Conservation (phyloP, 2,797 vertebrate species). For the Leuciscus waleckii region DNA sequence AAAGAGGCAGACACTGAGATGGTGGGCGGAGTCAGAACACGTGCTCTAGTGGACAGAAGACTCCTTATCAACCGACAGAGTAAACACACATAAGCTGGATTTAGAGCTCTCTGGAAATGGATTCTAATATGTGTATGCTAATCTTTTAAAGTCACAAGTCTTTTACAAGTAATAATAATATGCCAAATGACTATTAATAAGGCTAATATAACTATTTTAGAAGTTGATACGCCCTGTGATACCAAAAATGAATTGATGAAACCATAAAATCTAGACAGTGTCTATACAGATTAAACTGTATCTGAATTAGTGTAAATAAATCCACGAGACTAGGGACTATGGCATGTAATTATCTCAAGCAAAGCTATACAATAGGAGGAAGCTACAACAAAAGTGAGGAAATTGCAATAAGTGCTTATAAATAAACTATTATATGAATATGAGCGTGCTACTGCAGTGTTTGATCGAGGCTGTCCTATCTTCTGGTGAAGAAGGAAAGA, state of each 20-base stretch:
- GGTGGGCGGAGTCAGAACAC: constrained; percentile 60
- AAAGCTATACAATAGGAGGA: constrained; percentile 25
- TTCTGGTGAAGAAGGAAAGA: constrained; percentile 37
- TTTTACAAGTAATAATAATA: neutral
- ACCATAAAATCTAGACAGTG: neutral
- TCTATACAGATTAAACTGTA: neutral
- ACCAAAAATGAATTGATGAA: neutral
- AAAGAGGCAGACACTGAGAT: constrained; percentile 36
- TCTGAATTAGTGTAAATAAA: neutral
- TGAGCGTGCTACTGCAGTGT: neutral
- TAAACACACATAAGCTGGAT: constrained; percentile 13
- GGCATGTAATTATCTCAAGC: neutral
- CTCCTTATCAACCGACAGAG: constrained; percentile 34
- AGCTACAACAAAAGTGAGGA: constrained; percentile 24
- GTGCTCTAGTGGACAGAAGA: constrained; percentile 55
- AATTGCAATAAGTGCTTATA: constrained; percentile 20
- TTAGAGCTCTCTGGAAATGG: neutral
- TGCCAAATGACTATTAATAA: neutral
- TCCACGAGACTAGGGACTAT: neutral
- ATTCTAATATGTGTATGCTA: neutral
- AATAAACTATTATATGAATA: constrained; percentile 22
- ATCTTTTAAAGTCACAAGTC: neutral
- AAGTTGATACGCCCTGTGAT: neutral
- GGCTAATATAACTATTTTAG: neutral
- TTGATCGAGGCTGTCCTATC: constrained; percentile 38